Conservation (phyloP, 2,113 vertebrate genomes). For the Galbula dea region DNA sequence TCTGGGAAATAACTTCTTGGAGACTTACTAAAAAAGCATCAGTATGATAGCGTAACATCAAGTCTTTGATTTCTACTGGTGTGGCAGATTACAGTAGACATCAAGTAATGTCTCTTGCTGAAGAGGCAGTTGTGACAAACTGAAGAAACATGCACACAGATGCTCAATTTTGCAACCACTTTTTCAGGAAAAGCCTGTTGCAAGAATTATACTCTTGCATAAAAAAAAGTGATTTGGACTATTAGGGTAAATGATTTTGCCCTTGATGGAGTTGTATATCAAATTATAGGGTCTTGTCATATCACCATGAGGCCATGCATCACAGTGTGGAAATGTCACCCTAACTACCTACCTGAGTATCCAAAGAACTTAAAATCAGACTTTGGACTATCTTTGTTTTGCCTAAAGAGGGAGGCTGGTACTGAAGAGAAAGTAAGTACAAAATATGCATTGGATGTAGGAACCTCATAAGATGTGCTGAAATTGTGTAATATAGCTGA, state of each 20-base stretch:
- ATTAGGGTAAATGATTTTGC: background rate
- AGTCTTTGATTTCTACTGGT: background rate
- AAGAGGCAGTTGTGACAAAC: background rate
- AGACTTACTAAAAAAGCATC: background rate
- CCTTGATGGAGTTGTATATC: background rate
- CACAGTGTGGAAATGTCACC: background rate
- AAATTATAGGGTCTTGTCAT: background rate
- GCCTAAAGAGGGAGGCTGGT: background rate
- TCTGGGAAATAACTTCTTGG: background rate
- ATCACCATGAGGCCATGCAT: background rate
- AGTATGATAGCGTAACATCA: background rate
- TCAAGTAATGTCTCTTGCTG: background rate
- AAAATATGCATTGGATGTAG: background rate
- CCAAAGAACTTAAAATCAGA: background rate
- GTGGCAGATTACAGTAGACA: background rate
- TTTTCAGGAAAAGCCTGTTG: background rate
- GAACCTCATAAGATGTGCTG: accelerated
- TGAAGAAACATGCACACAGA: background rate
- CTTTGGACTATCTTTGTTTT: background rate
- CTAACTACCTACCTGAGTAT: background rate
- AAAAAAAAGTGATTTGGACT: background rate
- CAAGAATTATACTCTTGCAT: background rate
- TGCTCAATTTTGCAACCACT: background rate
- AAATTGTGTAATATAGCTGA: accelerated
- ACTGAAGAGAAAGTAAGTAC: background rate